These are phyloP conservation scores for Hypselothyrea guttata DNA, from an alignment of 2,888 invertebrate genomes.

Conservation along the genomic window DNA sequence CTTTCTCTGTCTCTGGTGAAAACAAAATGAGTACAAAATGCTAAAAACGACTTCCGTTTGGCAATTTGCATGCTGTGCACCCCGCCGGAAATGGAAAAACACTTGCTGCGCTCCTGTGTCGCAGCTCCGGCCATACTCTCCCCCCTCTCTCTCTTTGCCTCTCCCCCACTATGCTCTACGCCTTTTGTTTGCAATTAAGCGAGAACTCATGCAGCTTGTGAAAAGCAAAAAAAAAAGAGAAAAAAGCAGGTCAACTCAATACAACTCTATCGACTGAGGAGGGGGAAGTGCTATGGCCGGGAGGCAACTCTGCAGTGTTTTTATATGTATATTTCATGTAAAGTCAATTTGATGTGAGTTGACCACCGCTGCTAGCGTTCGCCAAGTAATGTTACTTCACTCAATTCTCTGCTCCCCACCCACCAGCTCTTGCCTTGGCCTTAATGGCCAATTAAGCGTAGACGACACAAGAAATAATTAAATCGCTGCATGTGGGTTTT, in stretches of 20 bases:
- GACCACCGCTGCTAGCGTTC: slow-evolving; percentile 59
- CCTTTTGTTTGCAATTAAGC: slow-evolving; percentile 67
- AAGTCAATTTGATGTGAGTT: slow-evolving; percentile 65
- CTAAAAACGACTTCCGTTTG: slow-evolving; percentile 74
- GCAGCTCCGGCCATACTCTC: background rate
- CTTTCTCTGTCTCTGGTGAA: slow-evolving; percentile 46
- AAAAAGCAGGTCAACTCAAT: slow-evolving; percentile 66
- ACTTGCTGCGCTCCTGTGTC: slow-evolving; percentile 46
- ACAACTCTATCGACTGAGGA: slow-evolving; percentile 26
- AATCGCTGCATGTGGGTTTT: slow-evolving; percentile 79
- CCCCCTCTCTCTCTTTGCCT: background rate
- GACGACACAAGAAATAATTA: slow-evolving; percentile 82
- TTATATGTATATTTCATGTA: slow-evolving; percentile 71
- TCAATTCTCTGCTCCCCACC: slow-evolving; percentile 2
- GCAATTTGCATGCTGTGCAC: slow-evolving; percentile 73
- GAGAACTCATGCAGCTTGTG: slow-evolving; percentile 66
- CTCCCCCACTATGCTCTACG: background rate
- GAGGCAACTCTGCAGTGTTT: slow-evolving; percentile 17
- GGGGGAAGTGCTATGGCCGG: background rate
- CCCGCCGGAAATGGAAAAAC: slow-evolving; percentile 72
- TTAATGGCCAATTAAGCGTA: slow-evolving; percentile 82
- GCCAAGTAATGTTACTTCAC: slow-evolving; percentile 44
- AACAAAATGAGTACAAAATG: slow-evolving; percentile 77
- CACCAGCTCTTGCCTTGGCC: slow-evolving; percentile 24
- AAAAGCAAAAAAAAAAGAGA: too few relatives aligned